Evolutionary conservation across 2,113 vertebrate genomes (phyloP), one percentile per base, ranked within the genome.

Genomic region (Atrichornis clamosus): DNA sequence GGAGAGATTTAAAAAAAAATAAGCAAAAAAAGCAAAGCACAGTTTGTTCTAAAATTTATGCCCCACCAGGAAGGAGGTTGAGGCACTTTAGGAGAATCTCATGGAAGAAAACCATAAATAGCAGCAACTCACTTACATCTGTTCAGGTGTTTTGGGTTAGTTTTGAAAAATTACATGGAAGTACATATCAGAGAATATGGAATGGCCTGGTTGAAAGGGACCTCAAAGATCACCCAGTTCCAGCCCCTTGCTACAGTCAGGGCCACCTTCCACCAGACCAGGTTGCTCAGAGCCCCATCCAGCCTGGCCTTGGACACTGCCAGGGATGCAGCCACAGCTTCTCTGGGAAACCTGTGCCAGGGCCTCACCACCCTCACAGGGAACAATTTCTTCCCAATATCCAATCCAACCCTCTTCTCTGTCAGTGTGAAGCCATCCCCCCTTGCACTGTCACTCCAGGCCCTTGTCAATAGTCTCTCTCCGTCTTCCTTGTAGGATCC

Each of bases 321-420:
- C 52, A 67, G 52, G 28, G 46, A 53, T 59, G 19, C 28, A 67
- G 33, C 37, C 52, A 59, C 52, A 74, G 52, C 37, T 44, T 0
- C 59, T 80, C 42, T 65, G 67, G 26, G 9, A 11, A 73, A 0
- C 32, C 67, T 64, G 26, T 56, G 49, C 47, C 65, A 56, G 65
- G n/a, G 65, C 15, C 32, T 58, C 37, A 2, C 0, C 37, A 37
- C 15, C 0, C 52, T 58, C 35, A 19, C 1, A 52, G 37, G 1
- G 1, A 88, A 42, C 0, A 42, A 88, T 58, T 58, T 10, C 15
- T 33, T 39, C 52, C 27, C 6, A 1, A 44, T 11, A 74, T 23
- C 60, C 33, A 13, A 27, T 4, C 44, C 9, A 81, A 44, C 0
- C 37, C 59, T 35, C 0, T 42, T 15, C 44, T 65, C 22, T 30